Evolutionary conservation across 2,888 invertebrate genomes (phyloP), one percentile per base, ranked within the genome.

Genomic region (Lissonota sp.): DNA sequence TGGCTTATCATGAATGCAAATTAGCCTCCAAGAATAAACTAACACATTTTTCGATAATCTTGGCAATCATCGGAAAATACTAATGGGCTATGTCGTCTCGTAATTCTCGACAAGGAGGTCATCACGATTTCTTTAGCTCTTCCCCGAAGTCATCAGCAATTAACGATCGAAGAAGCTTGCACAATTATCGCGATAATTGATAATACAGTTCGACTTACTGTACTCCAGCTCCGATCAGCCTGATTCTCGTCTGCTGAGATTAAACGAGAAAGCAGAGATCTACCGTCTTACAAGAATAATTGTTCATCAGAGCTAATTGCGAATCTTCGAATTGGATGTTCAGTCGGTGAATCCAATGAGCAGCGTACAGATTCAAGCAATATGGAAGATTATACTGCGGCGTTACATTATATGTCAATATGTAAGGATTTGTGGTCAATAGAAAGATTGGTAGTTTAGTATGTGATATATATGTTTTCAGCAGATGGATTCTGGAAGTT

Each of bases 261-360:
- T 26, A 26, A 26, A 26, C 26, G 26, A 26, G 26, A 26, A 46
- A 39, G 69, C 69, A 69, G 69, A 69, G 69, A 69, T 76, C 62
- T 62, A 63, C 4, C 44, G 8, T 51, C 40, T 42, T 42, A 40
- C 51, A 57, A 16, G 14, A 39, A 66, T 75, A 75, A 75, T 75
- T 71, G 75, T 58, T 75, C 70, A 71, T 60, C 74, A 49, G 16
- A 26, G 12, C 58, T 80, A 75, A 79, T 66, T 70, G 57, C 64
- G 66, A 71, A 79, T 55, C 67, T 69, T 40, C n/a, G 26, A 57
- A 49, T 46, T 60, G 58, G 53, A 44, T 70, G 53, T 75, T 64
- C 37, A 46, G 12, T 37, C 55, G 12, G 57, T n/a, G 63, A 46
- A 57, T 73, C 46, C 67, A 63, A 60, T 55, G 62, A 62, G 26